These are phyloP conservation scores for Rhamnusium bicolor DNA, from an alignment of 2,888 invertebrate genomes.

Conservation along the genomic window DNA sequence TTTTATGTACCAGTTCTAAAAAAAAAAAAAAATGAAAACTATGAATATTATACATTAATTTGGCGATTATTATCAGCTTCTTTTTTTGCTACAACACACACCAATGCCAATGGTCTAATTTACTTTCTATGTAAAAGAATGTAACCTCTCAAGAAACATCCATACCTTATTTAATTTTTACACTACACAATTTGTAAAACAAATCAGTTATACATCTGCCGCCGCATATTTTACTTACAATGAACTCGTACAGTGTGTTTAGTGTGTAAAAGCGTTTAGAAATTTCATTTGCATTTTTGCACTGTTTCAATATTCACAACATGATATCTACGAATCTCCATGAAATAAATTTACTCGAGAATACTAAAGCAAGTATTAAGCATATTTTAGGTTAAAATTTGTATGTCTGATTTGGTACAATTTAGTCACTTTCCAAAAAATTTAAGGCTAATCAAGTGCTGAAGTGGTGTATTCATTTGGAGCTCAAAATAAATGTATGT, in stretches of 20 bases:
- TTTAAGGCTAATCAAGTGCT: too few relatives aligned
- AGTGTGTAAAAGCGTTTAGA: background rate
- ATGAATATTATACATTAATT: background rate
- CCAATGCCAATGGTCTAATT: background rate
- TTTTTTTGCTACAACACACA: background rate
- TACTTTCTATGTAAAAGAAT: conserved; percentile 8
- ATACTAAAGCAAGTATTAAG: background rate
- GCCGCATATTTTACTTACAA: conserved; percentile 16
- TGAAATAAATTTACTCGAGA: background rate
- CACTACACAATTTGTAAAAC: conserved; percentile 6
- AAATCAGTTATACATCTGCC: conserved; percentile 8
- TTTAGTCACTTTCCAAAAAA: conserved; percentile 5
- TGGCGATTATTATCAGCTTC: background rate
- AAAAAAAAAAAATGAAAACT: too few relatives aligned
- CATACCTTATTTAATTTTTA: conserved; percentile 8
- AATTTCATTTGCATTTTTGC: conserved; percentile 18
- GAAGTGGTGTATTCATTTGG: too few relatives aligned
- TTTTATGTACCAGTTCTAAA: too few relatives aligned
- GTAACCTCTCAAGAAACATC: background rate
- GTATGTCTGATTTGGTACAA: background rate
- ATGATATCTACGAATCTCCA: background rate
- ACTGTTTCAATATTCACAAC: background rate
- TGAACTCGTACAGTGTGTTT: background rate
- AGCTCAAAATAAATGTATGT: too few relatives aligned
- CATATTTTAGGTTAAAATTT: conserved; percentile 15